Conservation (phyloP, 1,140 invertebrate genomes). For the Dufourea novaeangliae region DNA sequence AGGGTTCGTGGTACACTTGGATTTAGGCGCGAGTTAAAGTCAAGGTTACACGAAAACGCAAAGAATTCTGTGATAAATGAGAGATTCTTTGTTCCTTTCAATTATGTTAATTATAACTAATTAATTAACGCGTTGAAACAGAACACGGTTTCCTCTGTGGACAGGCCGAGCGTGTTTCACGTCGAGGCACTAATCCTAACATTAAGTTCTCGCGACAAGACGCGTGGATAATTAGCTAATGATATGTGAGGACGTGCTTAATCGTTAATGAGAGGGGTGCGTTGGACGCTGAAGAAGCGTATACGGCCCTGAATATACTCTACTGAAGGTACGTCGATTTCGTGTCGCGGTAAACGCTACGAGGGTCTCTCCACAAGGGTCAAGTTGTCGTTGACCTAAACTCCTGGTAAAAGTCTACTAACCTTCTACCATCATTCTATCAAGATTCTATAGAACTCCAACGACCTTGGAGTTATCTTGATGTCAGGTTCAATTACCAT, state of each 20-base stretch:
- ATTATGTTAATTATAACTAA: too few relatives aligned
- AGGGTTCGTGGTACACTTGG: too few relatives aligned
- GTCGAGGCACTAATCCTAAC: slow-evolving; percentile 66
- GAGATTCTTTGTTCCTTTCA: too few relatives aligned
- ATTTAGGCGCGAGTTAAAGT: too few relatives aligned
- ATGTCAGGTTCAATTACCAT: too few relatives aligned
- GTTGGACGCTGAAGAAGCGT: slow-evolving; percentile 26
- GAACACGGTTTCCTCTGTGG: background rate
- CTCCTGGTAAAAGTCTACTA: background rate
- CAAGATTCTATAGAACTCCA: background rate
- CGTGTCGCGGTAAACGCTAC: slow-evolving; percentile 15
- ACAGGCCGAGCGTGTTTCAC: slow-evolving; percentile 35
- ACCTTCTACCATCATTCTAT: background rate
- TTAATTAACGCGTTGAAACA: background rate
- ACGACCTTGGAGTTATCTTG: background rate
- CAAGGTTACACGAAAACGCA: too few relatives aligned
- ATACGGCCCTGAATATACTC: slow-evolving; percentile 20
- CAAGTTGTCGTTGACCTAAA: background rate
- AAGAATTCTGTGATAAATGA: too few relatives aligned
- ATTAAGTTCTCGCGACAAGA: slow-evolving; percentile 53
- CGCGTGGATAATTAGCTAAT: slow-evolving; percentile 59
- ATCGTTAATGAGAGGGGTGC: slow-evolving; percentile 37
- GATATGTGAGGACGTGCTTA: slow-evolving; percentile 63
- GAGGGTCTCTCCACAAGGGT: background rate
- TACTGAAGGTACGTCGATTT: slow-evolving; percentile 11